A percentile compares a stretch with the other conserved stretches of the same genome.
These are phyloP conservation scores for Cyphomyrus plagiostoma DNA, from an alignment of 2,113 vertebrate genomes.

Conservation along the genomic window DNA sequence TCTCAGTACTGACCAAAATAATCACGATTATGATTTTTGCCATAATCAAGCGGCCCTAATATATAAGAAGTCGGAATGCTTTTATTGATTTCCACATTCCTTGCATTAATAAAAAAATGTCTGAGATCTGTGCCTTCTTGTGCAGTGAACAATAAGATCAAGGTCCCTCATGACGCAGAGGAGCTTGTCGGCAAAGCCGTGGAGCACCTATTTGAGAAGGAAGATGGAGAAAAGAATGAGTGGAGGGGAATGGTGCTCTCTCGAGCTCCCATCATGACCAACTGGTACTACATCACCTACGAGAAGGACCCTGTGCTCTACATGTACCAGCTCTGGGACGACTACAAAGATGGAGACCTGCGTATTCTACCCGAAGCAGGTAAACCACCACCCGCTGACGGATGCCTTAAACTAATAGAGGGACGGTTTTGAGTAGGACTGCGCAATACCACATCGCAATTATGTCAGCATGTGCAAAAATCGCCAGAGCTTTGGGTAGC, in stretches of 20 bases:
- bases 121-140: neutral
- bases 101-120: neutral
- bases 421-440: neutral
- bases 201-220: constrained; percentile 73
- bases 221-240: constrained; percentile 70
- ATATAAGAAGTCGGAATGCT: neutral
- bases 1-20: neutral
- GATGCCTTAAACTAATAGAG: neutral
- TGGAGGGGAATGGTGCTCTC: constrained; percentile 74
- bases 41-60: neutral
- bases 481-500: neutral
- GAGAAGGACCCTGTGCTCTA: constrained; percentile 74
- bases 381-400: constrained; percentile 25
- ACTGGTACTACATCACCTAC: constrained; percentile 76
- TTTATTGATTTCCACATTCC: too few relatives aligned
- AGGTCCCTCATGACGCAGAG: constrained; percentile 64
- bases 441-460: neutral
- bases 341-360: constrained; percentile 70
- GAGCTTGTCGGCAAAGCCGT: constrained; percentile 69
- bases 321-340: constrained; percentile 75
- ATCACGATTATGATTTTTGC: neutral
- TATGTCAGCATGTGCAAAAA: neutral
- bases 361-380: constrained; percentile 70
- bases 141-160: constrained; percentile 69
- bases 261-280: constrained; percentile 70